phyloP scores from a whole-genome alignment of 2,888 invertebrate species.

The Cyclophora punctaria region DNA sequence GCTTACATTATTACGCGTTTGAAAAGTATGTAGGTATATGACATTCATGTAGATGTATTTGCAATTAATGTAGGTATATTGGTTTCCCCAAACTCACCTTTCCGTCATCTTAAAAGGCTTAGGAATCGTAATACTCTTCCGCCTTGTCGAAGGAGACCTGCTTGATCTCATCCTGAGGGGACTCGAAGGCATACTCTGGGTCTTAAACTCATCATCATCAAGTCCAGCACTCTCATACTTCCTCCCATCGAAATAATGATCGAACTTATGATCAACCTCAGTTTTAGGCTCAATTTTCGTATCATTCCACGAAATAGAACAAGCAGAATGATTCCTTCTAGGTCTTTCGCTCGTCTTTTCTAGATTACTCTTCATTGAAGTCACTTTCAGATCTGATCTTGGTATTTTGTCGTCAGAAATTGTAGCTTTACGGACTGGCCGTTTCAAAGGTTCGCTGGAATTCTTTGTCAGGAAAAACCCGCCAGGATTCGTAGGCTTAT shows the following conservation, averaged over 20 bases:
- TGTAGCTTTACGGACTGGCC: constrained; percentile 24
- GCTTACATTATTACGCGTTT: too few relatives aligned
- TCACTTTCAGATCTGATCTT: constrained; percentile 30
- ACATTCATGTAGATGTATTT: too few relatives aligned
- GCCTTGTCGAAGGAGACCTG: constrained; percentile 36
- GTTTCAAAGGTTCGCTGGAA: constrained; percentile 30
- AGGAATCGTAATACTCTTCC: constrained; percentile 73
- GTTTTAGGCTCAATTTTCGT: constrained; percentile 44
- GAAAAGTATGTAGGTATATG: too few relatives aligned
- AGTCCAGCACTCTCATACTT: constrained; percentile 25
- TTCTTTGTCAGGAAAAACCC: constrained; percentile 17
- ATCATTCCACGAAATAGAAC: constrained; percentile 69
- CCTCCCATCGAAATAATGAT: constrained; percentile 50
- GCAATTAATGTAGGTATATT: too few relatives aligned
- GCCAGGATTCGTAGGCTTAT: constrained; percentile 11
- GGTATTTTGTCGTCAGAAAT: constrained; percentile 18
- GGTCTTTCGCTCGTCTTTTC: constrained; percentile 44
- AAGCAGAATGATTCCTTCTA: constrained; percentile 60
- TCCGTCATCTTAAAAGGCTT: constrained; percentile 82
- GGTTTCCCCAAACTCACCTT: constrained; percentile 53
- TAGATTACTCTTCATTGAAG: constrained; percentile 29
- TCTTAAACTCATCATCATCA: constrained; percentile 48
- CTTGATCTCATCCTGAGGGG: constrained; percentile 59
- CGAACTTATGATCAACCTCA: constrained; percentile 56
- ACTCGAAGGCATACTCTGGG: constrained; percentile 76